Conservation (phyloP, 2,888 invertebrate species). For the Margaritifera margaritifera region DNA sequence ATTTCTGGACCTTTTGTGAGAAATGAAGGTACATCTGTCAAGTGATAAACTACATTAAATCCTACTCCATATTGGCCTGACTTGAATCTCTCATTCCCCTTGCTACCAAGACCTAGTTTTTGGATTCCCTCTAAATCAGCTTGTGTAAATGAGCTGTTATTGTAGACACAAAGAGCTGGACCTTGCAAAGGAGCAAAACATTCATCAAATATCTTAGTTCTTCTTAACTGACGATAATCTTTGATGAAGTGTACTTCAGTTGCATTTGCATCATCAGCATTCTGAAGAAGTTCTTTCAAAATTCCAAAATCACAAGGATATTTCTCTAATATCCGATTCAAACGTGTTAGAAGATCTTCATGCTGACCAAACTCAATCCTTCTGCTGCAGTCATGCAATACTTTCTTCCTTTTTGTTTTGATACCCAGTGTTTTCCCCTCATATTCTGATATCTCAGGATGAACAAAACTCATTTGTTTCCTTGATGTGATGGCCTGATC, state of each 20-base stretch:
- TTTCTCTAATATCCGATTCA: slow-evolving; percentile 59
- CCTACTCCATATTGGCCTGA: slow-evolving; percentile 63
- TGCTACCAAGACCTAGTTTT: slow-evolving; percentile 55
- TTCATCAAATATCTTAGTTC: slow-evolving; percentile 28
- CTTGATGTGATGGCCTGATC: slow-evolving; percentile 44
- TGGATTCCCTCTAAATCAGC: slow-evolving; percentile 55
- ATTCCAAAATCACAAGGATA: slow-evolving; percentile 66
- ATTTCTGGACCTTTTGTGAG: slow-evolving; percentile 39
- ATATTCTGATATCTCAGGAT: slow-evolving; percentile 22
- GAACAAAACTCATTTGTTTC: slow-evolving; percentile 23
- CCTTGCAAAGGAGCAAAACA: slow-evolving; percentile 52
- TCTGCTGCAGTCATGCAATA: not conserved
- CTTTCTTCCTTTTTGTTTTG: slow-evolving; percentile 7
- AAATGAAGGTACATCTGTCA: slow-evolving; percentile 60
- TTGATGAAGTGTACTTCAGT: slow-evolving; percentile 65
- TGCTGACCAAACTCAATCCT: slow-evolving; percentile 59
- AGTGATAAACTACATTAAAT: slow-evolving; percentile 61
- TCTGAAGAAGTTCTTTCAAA: slow-evolving; percentile 68
- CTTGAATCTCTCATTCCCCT: slow-evolving; percentile 52
- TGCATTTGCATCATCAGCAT: slow-evolving; percentile 67
- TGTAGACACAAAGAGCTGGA: slow-evolving; percentile 58
- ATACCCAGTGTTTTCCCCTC: slow-evolving; percentile 17
- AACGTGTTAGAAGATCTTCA: slow-evolving; percentile 50
- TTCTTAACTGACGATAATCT: slow-evolving; percentile 48
- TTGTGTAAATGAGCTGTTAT: slow-evolving; percentile 50